Conservation (phyloP, 2,888 invertebrate genomes). For the Chymomyza caudatula region DNA sequence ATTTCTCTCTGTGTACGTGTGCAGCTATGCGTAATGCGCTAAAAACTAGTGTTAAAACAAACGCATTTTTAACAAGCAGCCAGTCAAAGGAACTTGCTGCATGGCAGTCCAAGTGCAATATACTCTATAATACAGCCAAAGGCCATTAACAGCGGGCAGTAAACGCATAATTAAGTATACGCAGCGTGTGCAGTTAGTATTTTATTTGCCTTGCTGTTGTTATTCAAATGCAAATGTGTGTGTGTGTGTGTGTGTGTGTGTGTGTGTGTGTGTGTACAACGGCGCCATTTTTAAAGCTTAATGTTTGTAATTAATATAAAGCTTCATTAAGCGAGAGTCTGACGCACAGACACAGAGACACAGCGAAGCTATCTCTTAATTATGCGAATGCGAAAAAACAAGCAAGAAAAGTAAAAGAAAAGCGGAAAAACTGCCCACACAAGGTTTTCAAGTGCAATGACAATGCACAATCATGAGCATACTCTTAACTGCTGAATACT, state of each 20-base stretch:
- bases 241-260: too few relatives aligned
- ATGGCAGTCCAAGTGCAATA: too few relatives aligned
- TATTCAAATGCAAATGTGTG: too few relatives aligned
- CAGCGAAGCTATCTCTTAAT: slow-evolving; percentile 23
- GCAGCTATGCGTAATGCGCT: too few relatives aligned
- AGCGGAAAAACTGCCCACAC: not conserved
- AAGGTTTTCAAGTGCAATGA: not conserved
- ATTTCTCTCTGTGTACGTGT: not conserved
- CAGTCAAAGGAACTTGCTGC: too few relatives aligned
- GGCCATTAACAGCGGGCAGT: too few relatives aligned
- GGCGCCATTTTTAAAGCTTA: slow-evolving; percentile 16
- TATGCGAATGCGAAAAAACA: slow-evolving; percentile 12
- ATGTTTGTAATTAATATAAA: slow-evolving; percentile 26
- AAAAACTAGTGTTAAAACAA: too few relatives aligned
- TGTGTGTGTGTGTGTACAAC: not conserved
- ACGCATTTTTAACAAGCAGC: too few relatives aligned
- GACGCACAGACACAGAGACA: slow-evolving; percentile 5
- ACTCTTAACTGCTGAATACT: not conserved
- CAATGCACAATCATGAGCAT: not conserved
- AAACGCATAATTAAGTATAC: too few relatives aligned
- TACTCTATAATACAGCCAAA: too few relatives aligned
- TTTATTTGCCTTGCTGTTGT: too few relatives aligned
- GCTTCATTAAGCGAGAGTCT: slow-evolving; percentile 23
- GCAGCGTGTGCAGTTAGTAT: too few relatives aligned
- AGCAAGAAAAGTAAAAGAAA: not conserved